These are phyloP conservation scores for Zosterops pallidus DNA, from an alignment of 2,113 vertebrate species.

Conservation along the genomic window DNA sequence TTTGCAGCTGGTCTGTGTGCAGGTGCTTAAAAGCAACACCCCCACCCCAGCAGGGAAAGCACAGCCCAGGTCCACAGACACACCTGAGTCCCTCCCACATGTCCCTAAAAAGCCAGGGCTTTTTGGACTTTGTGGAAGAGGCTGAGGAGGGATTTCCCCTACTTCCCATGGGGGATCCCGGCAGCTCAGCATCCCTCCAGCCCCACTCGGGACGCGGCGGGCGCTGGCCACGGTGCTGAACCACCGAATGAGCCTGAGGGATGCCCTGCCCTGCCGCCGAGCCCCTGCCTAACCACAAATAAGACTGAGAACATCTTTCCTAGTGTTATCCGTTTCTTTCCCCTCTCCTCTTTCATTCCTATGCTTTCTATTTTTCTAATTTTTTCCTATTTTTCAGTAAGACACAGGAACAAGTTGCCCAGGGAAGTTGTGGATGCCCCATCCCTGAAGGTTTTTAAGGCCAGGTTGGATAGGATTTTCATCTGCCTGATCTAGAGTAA, in stretches of 20 bases:
- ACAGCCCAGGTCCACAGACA: too few species aligned
- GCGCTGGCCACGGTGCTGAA: not conserved
- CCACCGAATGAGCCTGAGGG: accelerated
- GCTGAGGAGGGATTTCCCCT: accelerated
- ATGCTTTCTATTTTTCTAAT: accelerated
- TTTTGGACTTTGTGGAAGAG: not conserved
- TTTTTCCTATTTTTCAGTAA: not conserved
- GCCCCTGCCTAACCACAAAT: accelerated
- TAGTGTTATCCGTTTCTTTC: not conserved
- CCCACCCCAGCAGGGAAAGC: accelerated
- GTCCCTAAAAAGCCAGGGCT: too few species aligned
- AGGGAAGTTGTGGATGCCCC: not conserved
- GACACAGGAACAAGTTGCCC: accelerated
- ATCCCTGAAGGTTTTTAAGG: not conserved
- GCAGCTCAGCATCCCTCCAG: accelerated
- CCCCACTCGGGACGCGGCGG: not conserved
- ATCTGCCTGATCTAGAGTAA: not conserved
- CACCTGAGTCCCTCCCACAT: not conserved
- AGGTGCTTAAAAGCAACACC: not conserved
- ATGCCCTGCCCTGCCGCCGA: accelerated
- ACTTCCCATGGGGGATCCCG: accelerated
- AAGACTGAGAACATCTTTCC: not conserved
- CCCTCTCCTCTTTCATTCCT: too few species aligned
- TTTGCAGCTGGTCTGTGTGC: not conserved
- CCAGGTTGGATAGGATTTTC: not conserved